These are phyloP conservation scores for Oxygymnocypris stewartii DNA, from an alignment of 2,113 vertebrate species.

Conservation along the genomic window DNA sequence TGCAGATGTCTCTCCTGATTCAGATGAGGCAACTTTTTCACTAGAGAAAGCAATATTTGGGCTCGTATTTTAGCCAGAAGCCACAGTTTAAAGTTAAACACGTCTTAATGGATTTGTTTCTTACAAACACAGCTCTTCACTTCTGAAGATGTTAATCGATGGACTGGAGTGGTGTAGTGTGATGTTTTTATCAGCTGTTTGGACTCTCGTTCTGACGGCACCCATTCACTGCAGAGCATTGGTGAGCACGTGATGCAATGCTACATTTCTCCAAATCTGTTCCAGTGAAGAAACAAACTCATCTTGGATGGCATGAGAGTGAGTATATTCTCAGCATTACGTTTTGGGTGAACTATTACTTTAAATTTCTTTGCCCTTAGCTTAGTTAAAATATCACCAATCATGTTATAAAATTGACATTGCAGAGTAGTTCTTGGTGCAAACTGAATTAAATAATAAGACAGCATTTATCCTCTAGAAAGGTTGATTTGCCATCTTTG, in stretches of 20 bases:
- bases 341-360: background rate
- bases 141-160: background rate
- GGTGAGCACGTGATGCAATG: background rate
- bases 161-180: too few species aligned
- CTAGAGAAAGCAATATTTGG: too few species aligned
- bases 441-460: background rate
- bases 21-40: too few species aligned
- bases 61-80: background rate
- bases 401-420: background rate
- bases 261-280: background rate
- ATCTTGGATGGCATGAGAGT: background rate
- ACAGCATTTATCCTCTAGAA: background rate
- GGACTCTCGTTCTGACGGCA: background rate
- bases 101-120: background rate
- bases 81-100: background rate
- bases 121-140: background rate
- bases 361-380: background rate
- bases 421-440: background rate
- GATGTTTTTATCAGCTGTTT: background rate
- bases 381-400: background rate
- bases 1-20: background rate
- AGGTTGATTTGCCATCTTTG: background rate
- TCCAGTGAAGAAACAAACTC: background rate
- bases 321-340: background rate
- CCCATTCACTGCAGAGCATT: background rate